phyloP scores from a whole-genome alignment of 1,140 invertebrate species.

The Drosophila nigromelanica region DNA sequence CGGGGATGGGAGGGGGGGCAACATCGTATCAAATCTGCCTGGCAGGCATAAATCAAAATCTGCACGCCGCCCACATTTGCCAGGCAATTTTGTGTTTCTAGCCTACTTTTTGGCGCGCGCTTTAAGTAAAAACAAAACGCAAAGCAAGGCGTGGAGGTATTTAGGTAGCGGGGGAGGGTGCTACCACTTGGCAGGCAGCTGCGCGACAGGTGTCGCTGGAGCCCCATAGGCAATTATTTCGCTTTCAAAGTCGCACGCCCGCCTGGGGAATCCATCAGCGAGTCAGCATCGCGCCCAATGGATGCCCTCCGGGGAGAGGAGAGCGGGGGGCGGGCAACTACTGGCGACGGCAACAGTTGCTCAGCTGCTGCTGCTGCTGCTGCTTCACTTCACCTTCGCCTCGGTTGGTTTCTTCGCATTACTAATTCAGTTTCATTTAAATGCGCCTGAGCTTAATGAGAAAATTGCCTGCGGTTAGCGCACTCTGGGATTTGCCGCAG shows the following conservation, averaged over 20 bases:
- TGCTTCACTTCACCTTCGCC: neutral
- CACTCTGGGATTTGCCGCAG: slow-evolving; percentile 36
- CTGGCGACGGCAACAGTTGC: slow-evolving; percentile 41
- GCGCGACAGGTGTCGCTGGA: slow-evolving; percentile 45
- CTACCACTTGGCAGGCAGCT: neutral
- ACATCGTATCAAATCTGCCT: slow-evolving; percentile 24
- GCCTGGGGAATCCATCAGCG: slow-evolving; percentile 62
- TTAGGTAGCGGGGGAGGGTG: neutral
- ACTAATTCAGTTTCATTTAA: slow-evolving; percentile 82
- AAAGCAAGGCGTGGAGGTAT: slow-evolving; percentile 6
- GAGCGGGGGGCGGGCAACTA: slow-evolving; percentile 1
- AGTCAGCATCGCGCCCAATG: slow-evolving; percentile 2
- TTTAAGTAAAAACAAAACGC: slow-evolving; percentile 34
- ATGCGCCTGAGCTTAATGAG: slow-evolving; percentile 77
- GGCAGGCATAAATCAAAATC: slow-evolving; percentile 59
- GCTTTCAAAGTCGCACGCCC: slow-evolving; percentile 41
- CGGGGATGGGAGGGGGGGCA: neutral
- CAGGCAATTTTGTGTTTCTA: slow-evolving; percentile 26
- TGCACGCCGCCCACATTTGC: slow-evolving; percentile 17
- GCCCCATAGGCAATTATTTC: slow-evolving; percentile 76
- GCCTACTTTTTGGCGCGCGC: slow-evolving; percentile 42
- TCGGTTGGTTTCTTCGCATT: slow-evolving; percentile 65
- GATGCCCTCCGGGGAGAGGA: slow-evolving; percentile 12
- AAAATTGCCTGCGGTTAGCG: slow-evolving; percentile 76
- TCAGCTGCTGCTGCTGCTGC: slow-evolving; percentile 8